Evolutionary conservation across 2,113 vertebrate species (phyloP).

Genomic region (Alectura lathami): DNA sequence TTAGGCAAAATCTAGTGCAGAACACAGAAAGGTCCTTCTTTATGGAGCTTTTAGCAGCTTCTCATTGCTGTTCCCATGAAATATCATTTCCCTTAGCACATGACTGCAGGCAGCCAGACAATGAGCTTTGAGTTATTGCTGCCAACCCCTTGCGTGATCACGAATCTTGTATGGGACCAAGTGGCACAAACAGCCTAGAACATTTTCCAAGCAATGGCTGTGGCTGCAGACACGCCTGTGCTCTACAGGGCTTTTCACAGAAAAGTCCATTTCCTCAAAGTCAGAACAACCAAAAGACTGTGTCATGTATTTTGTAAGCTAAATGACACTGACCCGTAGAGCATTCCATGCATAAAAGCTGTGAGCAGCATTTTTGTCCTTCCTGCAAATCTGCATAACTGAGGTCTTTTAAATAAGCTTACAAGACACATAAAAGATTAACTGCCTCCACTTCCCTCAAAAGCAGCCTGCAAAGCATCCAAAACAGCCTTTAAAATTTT

Average conservation of each 20-base stretch:
- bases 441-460: neutral
- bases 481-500: neutral
- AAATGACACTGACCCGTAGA: neutral
- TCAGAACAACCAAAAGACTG: neutral
- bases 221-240: neutral
- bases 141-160: neutral
- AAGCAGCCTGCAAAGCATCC: neutral
- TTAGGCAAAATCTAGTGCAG: neutral
- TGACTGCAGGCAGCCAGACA: neutral
- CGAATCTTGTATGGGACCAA: neutral
- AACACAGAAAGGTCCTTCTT: neutral
- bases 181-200: neutral
- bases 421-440: neutral
- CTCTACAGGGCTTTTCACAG: neutral
- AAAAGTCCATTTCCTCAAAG: neutral
- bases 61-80: neutral
- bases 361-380: neutral
- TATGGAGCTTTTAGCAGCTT: neutral
- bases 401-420: neutral
- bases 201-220: neutral
- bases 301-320: neutral
- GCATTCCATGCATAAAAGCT: neutral
- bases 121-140: neutral
- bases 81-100: slow-evolving; percentile 11
- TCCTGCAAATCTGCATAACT: neutral